Base-by-base conservation (phyloP, 2,888 invertebrate species). In the Ptychoptera albimana region DNA sequence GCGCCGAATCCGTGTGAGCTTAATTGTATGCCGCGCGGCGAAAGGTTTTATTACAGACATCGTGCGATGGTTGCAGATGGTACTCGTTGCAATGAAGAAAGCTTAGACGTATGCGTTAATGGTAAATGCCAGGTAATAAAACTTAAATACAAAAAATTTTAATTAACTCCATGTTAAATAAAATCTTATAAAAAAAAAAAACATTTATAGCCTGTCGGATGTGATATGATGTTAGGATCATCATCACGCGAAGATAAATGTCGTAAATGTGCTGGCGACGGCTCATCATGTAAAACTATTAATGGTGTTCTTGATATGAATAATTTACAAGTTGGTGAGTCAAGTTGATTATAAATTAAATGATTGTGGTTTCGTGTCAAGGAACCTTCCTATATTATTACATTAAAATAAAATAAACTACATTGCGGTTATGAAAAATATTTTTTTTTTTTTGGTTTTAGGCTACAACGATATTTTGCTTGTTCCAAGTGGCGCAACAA, bases 191-290 rank as follows among this genome's bases (percentile, higher is more conserved):
- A 14, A 31, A 15, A 39, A 32, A 31, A 31, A 23, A 23, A 3
- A 23, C 7, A 23, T 23, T 23, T 23, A 23, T 23, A 23, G 23
- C 78, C 83, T 8, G 88, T 94, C 37, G 96, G 96, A 45, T 96
- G 96, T 62, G 94, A 96, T 65, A 82, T 82, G 75, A 82, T 89
- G 79, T 69, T 96, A 55, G 94, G 93, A 10, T 94, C 94, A 6
- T 68, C 73, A 44, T 77, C 82, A 9, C 74, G 75, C 52, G 91
- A 91, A 66, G 96, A 96, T 66, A 82, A 83, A 54, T 96, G 96
- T 59, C 75, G 91, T 36, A 78, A 80, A 54, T 96, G 96, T 60
- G 85, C 86, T n/a, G 94, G 94, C 1, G 83, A 91, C 61, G 88
- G 87, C 9, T 80, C 81, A 47, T 78, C 81, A 53, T 96, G 96